These are phyloP conservation scores for Thecocarcelia acutangulata DNA, from an alignment of 2,888 invertebrate species.

Conservation along the genomic window DNA sequence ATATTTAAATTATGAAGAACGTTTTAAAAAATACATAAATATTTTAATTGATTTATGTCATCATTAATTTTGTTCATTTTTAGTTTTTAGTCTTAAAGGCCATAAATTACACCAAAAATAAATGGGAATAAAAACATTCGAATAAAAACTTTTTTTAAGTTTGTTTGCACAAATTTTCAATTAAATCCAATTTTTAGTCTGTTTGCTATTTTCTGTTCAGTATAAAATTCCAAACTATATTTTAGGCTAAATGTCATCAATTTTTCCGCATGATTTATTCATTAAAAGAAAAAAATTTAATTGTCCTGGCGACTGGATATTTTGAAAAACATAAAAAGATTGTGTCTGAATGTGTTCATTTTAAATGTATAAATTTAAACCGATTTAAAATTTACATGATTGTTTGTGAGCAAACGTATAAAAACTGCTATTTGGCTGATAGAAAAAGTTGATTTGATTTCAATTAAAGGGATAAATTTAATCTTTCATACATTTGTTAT, in stretches of 20 bases:
- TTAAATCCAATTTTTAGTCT: slow-evolving; percentile 43
- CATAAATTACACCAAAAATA: slow-evolving; percentile 34
- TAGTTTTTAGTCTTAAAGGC: slow-evolving; percentile 11
- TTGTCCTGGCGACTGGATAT: neutral
- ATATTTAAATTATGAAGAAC: slow-evolving; percentile 30
- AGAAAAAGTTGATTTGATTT: neutral
- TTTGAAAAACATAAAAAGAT: neutral
- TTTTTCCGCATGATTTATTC: slow-evolving; percentile 54
- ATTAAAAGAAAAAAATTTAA: slow-evolving; percentile 38
- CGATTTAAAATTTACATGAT: neutral
- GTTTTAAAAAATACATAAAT: slow-evolving; percentile 27
- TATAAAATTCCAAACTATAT: slow-evolving; percentile 7
- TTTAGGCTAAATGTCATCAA: slow-evolving; percentile 54
- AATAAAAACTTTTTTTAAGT: slow-evolving; percentile 6
- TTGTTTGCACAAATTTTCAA: slow-evolving; percentile 45
- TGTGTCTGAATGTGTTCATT: too few relatives aligned
- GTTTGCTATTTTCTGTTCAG: neutral
- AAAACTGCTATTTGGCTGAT: too few relatives aligned
- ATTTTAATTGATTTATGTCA: slow-evolving; percentile 62
- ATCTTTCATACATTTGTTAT: too few relatives aligned
- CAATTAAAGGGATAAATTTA: too few relatives aligned
- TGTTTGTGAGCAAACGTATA: neutral
- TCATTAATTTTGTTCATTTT: slow-evolving; percentile 53
- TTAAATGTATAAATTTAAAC: neutral
- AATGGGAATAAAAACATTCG: slow-evolving; percentile 11